These are phyloP conservation scores for Chaetogeoica ovagalla DNA, from an alignment of 2,888 invertebrate species.

Conservation along the genomic window DNA sequence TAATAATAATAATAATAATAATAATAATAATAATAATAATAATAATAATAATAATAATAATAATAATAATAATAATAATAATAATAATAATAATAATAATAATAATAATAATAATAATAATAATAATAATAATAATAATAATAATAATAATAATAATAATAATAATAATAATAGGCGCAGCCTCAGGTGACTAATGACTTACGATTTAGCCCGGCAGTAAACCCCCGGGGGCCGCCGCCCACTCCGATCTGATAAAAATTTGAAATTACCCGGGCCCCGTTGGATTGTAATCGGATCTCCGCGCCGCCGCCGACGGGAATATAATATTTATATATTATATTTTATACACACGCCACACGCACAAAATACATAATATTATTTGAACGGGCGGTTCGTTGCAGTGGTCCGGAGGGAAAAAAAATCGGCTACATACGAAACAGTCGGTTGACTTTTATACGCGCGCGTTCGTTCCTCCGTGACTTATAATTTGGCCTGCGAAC, in stretches of 20 bases:
- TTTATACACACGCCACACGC: too few species aligned
- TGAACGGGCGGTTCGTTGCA: too few species aligned
- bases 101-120: neutral
- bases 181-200: conserved; percentile 48
- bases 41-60: neutral
- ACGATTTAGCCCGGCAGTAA: conserved; percentile 37
- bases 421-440: too few species aligned
- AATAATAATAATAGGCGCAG: conserved; percentile 23
- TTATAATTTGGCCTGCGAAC: too few species aligned
- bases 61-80: neutral
- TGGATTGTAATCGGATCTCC: conserved; percentile 49
- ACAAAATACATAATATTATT: too few species aligned
- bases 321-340: too few species aligned
- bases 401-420: too few species aligned
- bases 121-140: neutral
- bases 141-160: too few species aligned
- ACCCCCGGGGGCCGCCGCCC: conserved; percentile 51
- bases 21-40: neutral
- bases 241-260: conserved; percentile 50
- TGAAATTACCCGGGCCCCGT: conserved; percentile 32
- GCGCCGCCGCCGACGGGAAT: neutral
- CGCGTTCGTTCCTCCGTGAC: too few species aligned
- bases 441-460: too few species aligned
- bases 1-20: too few species aligned
- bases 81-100: too few species aligned